Conservation (phyloP, 2,113 vertebrate species). For the Burhinus oedicnemus region DNA sequence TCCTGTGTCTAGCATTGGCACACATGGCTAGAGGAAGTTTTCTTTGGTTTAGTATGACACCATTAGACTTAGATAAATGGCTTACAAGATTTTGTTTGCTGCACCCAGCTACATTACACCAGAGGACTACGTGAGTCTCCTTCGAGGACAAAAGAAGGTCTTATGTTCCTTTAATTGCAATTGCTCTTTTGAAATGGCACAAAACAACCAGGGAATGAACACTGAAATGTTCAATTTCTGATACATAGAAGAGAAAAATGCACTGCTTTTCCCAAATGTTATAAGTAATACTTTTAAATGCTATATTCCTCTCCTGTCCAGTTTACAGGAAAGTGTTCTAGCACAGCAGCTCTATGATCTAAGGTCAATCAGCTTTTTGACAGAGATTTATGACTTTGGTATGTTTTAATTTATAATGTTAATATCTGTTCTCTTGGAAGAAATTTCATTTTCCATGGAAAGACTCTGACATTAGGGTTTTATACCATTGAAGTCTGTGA, state of each 20-base stretch:
- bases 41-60: not conserved
- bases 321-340: not conserved
- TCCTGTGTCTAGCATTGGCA: not conserved
- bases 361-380: not conserved
- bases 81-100: not conserved
- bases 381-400: not conserved
- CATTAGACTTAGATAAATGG: not conserved
- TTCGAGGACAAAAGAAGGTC: not conserved
- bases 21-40: not conserved
- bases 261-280: not conserved
- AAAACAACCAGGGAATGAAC: not conserved
- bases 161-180: slow-evolving; percentile 12
- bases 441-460: not conserved
- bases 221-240: not conserved
- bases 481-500: not conserved
- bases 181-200: not conserved
- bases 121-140: not conserved
- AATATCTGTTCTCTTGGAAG: not conserved
- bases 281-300: not conserved
- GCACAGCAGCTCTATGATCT: not conserved
- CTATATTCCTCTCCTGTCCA: not conserved
- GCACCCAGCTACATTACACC: not conserved
- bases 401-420: not conserved
- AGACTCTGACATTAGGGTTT: not conserved
- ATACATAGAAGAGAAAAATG: not conserved